Evolutionary conservation across 2,797 vertebrate species (phyloP).

Genomic region (Sebastes cheni): DNA sequence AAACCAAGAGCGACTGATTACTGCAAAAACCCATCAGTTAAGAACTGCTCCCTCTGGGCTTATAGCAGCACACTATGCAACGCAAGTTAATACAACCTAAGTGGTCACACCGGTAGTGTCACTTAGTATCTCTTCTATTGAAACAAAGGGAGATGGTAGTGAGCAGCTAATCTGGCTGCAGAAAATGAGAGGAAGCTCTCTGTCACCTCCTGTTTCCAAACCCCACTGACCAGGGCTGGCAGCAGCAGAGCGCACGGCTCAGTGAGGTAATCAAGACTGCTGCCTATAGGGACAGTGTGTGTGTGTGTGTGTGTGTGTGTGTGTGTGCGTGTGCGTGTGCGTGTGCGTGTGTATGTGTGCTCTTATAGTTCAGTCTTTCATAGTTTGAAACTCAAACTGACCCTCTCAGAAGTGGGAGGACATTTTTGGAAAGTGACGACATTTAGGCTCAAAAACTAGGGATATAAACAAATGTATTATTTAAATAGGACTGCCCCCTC

Average conservation of each 20-base stretch:
- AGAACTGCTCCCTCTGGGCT: neutral
- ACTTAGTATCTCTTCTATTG: neutral
- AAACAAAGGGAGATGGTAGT: neutral
- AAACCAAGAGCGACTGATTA: neutral
- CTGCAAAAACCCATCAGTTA: neutral
- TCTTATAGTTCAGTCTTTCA: neutral
- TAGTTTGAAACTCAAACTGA: neutral
- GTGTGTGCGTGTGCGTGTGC: too few relatives aligned
- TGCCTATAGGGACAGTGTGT: constrained; percentile 7
- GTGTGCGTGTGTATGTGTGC: neutral
- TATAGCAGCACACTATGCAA: neutral
- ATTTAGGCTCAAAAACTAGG: neutral
- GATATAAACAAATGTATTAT: neutral
- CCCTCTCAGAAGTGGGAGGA: neutral
- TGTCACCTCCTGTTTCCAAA: neutral
- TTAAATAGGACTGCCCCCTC: neutral
- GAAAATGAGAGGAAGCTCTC: neutral
- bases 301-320: neutral
- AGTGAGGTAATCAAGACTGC: constrained; percentile 5
- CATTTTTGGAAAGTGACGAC: neutral
- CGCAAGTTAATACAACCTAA: neutral
- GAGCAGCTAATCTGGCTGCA: neutral
- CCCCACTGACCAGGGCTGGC: neutral
- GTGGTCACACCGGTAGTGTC: neutral
- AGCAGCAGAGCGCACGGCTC: neutral